These are phyloP conservation scores for Scaptomyza flava DNA, from an alignment of 2,888 invertebrate species.

Conservation along the genomic window DNA sequence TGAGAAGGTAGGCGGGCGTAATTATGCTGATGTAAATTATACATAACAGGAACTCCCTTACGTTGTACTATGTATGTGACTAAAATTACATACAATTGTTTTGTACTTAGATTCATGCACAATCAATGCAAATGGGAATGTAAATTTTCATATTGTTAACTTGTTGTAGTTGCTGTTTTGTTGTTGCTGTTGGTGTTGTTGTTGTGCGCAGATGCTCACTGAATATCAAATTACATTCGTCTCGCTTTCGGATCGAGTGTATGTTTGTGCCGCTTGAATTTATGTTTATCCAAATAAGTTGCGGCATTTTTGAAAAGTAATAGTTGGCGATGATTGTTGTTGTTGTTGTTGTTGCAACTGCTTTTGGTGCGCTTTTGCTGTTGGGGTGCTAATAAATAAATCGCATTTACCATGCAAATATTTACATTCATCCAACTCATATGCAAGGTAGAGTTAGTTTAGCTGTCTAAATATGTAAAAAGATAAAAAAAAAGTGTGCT, in stretches of 20 bases:
- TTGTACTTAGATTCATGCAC: slow-evolving; percentile 76
- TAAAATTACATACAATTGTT: slow-evolving; percentile 51
- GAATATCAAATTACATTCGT: slow-evolving; percentile 73
- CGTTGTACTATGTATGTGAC: slow-evolving; percentile 48
- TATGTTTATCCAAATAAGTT: slow-evolving; percentile 72
- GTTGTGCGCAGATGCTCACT: slow-evolving; percentile 65
- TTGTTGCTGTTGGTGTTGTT: slow-evolving; percentile 26
- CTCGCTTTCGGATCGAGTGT: slow-evolving; percentile 19
- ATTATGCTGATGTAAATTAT: slow-evolving; percentile 61
- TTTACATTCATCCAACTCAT: slow-evolving; percentile 3
- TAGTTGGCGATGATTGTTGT: slow-evolving; percentile 42
- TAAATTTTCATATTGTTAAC: slow-evolving; percentile 64
- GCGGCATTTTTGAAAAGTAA: slow-evolving; percentile 72
- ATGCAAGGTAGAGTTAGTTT: slow-evolving; percentile 31
- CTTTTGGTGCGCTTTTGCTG: slow-evolving; percentile 49
- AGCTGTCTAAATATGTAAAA: slow-evolving; percentile 25
- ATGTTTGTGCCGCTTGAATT: slow-evolving; percentile 56
- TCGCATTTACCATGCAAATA: slow-evolving; percentile 58
- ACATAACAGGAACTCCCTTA: slow-evolving; percentile 74
- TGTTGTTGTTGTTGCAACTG: slow-evolving; percentile 41
- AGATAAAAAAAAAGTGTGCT: too few species aligned
- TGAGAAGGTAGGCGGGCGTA: neutral
- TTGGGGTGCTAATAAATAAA: slow-evolving; percentile 81
- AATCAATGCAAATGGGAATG: slow-evolving; percentile 80
- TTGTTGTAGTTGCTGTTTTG: slow-evolving; percentile 22